A percentile compares a stretch with the other conserved stretches of the same genome.
phyloP scores from a whole-genome alignment of 1,140 invertebrate species.

The Mya arenaria region DNA sequence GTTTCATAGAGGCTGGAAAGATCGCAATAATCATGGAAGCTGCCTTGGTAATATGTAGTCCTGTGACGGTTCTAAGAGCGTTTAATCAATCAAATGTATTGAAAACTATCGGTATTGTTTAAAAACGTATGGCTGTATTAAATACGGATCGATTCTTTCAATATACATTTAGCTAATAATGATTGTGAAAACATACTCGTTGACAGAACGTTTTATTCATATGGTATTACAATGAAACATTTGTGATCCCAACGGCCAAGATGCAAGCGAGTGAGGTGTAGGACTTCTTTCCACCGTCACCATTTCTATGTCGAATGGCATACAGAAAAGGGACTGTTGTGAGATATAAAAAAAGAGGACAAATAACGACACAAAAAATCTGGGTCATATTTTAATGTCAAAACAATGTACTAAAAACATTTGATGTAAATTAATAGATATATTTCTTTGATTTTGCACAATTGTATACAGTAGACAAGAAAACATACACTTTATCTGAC shows the following conservation, averaged over 20 bases:
- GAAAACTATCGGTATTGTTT: slow-evolving; percentile 85
- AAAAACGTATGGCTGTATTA: slow-evolving; percentile 85
- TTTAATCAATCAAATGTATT: slow-evolving; percentile 80
- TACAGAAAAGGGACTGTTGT: background rate
- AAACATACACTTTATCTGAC: slow-evolving; percentile 30
- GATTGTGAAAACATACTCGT: slow-evolving; percentile 94
- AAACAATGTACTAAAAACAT: background rate
- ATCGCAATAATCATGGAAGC: slow-evolving; percentile 93
- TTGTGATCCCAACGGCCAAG: slow-evolving; percentile 54
- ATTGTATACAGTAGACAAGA: background rate
- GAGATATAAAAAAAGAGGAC: background rate
- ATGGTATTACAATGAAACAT: slow-evolving; percentile 56
- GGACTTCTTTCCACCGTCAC: slow-evolving; percentile 7
- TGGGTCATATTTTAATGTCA: background rate
- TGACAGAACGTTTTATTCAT: slow-evolving; percentile 87
- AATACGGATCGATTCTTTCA: slow-evolving; percentile 94
- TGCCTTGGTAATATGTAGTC: slow-evolving; percentile 92
- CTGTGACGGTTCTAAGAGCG: slow-evolving; percentile 92
- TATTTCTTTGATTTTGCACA: slow-evolving; percentile 7
- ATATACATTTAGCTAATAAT: slow-evolving; percentile 97
- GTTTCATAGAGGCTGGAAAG: slow-evolving; percentile 90
- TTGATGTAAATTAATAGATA: background rate
- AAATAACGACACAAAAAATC: background rate
- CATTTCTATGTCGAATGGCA: background rate
- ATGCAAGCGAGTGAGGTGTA: too few relatives aligned